Base-by-base conservation (phyloP, 2,888 invertebrate genomes). In the Orthonevra nobilis region DNA sequence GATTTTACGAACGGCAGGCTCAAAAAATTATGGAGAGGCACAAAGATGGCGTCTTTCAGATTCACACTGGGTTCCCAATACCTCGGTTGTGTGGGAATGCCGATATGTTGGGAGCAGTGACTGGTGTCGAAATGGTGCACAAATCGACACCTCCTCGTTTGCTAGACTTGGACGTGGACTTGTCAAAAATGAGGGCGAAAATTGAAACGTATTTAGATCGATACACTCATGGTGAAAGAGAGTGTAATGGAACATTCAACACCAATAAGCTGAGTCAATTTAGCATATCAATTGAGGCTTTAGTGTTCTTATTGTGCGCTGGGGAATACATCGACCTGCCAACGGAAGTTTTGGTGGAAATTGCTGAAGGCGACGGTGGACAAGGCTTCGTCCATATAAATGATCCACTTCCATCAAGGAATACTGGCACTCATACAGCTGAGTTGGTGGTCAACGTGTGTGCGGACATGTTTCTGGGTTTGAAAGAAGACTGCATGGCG, bases 371-470 rank as follows among this genome's bases (percentile, higher is more conserved):
- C 0, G 60, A 64, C 0, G 38, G 34, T 10, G 61, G 40, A 0
- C 46, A 72, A 9, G 85, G 84, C 46, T 50, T 50, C 4, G 50
- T 87, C 0, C 64, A 83, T 5, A 86, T 88, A n/a, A 54, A 85
- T 3, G 40, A 81, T 0, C 85, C 86, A 0, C 42, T 88, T n/a
- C 87, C 87, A 0, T 66, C 86, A 0, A 82, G 85, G 2, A 81
- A 83, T 9, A 84, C 84, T 9, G 87, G 88, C 0, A 84, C 85
- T 83, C 86, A 87, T 50, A 86, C 86, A 1, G 83, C 84, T 20
- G 83, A 82, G 14, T 69, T 79, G 2, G 34, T 87, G 1, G 14
- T 84, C n/a, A 42, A 12, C 2, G 32, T 42, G 1, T 56, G 56
- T n/a, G 6, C 42, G 0, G 42, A 73, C 1, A 20, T 34, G 1